Percentiles rank a stretch among this genome's conserved stretches.
phyloP scores from a whole-genome alignment of 2,888 invertebrate genomes.

The Adelognathus sp. region DNA sequence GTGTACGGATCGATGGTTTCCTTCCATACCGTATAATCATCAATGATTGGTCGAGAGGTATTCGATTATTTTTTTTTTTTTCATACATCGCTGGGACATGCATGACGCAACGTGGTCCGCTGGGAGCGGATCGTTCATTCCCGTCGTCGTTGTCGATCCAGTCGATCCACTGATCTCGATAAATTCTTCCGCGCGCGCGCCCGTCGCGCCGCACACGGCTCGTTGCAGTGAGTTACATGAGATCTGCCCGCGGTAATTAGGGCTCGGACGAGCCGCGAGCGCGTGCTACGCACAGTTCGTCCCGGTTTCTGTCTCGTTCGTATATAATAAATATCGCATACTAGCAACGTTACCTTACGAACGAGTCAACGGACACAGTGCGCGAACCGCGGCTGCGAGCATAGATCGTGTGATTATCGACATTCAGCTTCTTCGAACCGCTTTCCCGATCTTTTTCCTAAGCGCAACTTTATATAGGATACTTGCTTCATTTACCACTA shows the following conservation, averaged over 20 bases:
- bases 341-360: background rate
- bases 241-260: slow-evolving; percentile 15
- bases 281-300: background rate
- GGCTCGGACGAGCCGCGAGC: background rate
- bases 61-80: background rate
- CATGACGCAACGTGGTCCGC: background rate
- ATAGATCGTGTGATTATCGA: background rate
- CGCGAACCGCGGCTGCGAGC: background rate
- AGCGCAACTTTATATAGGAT: background rate
- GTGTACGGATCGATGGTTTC: background rate
- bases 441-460: slow-evolving; percentile 10
- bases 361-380: background rate
- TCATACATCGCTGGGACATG: background rate
- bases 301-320: slow-evolving; percentile 5
- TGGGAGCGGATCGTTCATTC: background rate
- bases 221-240: background rate
- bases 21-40: background rate
- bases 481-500: background rate
- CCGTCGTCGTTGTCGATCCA: background rate
- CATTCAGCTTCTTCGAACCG: slow-evolving; percentile 1
- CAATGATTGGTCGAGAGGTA: background rate
- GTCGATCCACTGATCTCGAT: background rate
- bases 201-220: background rate
- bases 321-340: slow-evolving; percentile 23
- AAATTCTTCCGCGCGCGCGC: slow-evolving; percentile 4